phyloP scores from a whole-genome alignment of 2,888 invertebrate genomes.

The Lasioglossum vierecki region DNA sequence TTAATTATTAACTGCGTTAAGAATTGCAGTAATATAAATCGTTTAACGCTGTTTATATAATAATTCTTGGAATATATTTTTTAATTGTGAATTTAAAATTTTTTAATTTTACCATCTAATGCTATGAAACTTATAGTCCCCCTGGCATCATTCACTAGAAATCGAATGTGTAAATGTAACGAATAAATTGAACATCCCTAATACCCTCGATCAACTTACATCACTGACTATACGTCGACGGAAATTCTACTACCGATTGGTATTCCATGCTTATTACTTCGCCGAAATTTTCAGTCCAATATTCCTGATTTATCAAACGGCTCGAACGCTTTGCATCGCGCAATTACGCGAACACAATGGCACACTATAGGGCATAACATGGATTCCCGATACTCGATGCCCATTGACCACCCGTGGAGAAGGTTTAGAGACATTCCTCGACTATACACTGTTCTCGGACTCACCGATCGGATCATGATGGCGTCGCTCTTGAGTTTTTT shows the following conservation, averaged over 20 bases:
- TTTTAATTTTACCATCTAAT: not conserved
- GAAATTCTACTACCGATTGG: not conserved
- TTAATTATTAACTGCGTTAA: not conserved
- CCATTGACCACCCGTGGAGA: not conserved
- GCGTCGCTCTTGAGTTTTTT: not conserved
- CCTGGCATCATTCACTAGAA: not conserved
- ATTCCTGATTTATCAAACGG: not conserved
- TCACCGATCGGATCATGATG: slow-evolving; percentile 71
- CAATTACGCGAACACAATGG: slow-evolving; percentile 16
- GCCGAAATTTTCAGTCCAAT: slow-evolving; percentile 4
- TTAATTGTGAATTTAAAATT: not conserved
- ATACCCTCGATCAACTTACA: not conserved
- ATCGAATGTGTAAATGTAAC: not conserved
- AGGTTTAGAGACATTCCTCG: not conserved
- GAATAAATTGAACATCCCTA: not conserved
- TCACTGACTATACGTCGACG: not conserved
- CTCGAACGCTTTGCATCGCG: no score
- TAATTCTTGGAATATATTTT: not conserved
- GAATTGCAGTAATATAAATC: not conserved
- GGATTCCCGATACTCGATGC: not conserved
- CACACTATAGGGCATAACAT: slow-evolving; percentile 8
- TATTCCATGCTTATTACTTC: not conserved
- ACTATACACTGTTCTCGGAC: slow-evolving; percentile 39
- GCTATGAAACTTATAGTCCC: not conserved
- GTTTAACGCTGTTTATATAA: no score